Base-by-base conservation (phyloP, 2,797 vertebrate genomes). In the Pantherophis vulpinus region DNA sequence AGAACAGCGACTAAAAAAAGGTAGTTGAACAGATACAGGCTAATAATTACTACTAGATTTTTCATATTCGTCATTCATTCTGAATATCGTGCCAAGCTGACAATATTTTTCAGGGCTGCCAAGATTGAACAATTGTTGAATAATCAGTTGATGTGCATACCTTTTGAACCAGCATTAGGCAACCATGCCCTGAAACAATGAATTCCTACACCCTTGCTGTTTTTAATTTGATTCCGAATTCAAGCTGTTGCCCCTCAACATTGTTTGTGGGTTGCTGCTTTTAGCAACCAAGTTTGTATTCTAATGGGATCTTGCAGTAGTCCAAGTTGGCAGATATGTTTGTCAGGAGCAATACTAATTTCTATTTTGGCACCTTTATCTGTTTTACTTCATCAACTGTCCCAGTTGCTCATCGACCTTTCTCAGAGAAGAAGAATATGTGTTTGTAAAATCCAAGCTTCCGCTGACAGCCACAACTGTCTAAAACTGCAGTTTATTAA, bases 401-500 rank as follows among this genome's bases (percentile, higher is more conserved):
- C 95, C 93, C 86, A 29, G 92, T 93, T 94, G 93, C 91, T 96
- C 94, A 94, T 89, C 91, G 37, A 88, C 91, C 91, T 94, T 94
- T 92, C 89, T 91, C 13, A 10, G 23, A 94, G 91, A 79, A 0
- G 0, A 27, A 2, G 74, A 90, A 60, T 51, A 37, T n/a, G 91
- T 94, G 90, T 94, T 93, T 90, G 20, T 90, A 70, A 86, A 88
- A 92, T 90, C 92, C 0, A 87, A 2, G 51, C 0, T 0, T 74
- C 27, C 29, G 0, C 0, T 1, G 0, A 86, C 25, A 55, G 63
- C 91, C 66, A 51, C 89, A 60, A 83, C 94, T 66, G 66, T 23
- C 63, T 58, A 91, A 91, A 88, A 93, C 94, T 93, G 90, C 95
- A 95, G 94, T 51, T 95, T 96, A 96, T 96, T 95, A 95, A 95